Evolutionary conservation across 2,888 invertebrate species (phyloP).

Genomic region (Formica aserva): DNA sequence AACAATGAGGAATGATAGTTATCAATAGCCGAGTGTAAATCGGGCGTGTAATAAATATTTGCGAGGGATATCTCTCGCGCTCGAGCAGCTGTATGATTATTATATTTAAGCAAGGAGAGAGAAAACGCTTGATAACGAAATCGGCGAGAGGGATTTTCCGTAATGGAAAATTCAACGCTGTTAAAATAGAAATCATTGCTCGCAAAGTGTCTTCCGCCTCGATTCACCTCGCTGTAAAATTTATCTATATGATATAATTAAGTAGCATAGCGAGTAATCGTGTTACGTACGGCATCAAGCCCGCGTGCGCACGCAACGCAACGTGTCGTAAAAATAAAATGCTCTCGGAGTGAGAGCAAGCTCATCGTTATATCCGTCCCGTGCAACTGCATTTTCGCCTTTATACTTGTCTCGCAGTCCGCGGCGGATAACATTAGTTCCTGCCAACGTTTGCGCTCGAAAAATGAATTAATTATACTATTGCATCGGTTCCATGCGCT

Average conservation of each 20-base stretch:
- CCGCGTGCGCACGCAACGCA: constrained; percentile 9
- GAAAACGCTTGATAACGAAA: constrained; percentile 45
- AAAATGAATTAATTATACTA: constrained; percentile 46
- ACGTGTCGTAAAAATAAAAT: constrained; percentile 52
- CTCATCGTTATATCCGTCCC: constrained; percentile 49
- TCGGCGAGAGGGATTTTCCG: constrained; percentile 52
- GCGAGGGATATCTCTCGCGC: constrained; percentile 42
- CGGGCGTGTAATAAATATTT: constrained; percentile 52
- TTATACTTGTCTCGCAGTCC: constrained; percentile 42
- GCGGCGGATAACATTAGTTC: constrained; percentile 37
- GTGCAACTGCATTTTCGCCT: constrained; percentile 52
- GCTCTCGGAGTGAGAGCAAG: constrained; percentile 29
- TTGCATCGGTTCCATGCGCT: constrained; percentile 6
- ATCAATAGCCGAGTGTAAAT: constrained; percentile 38
- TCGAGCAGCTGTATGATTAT: constrained; percentile 49
- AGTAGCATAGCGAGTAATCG: constrained; percentile 50
- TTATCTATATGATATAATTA: constrained; percentile 56
- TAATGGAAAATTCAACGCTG: constrained; percentile 56
- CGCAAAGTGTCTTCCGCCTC: constrained; percentile 45
- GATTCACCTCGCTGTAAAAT: constrained; percentile 50
- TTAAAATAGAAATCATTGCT: constrained; percentile 57
- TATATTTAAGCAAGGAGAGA: constrained; percentile 30
- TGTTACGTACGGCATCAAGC: constrained; percentile 44
- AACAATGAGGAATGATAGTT: constrained; percentile 24
- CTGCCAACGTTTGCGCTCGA: constrained; percentile 32